Evolutionary conservation across 2,113 vertebrate species (phyloP).

Genomic region (Pelusios castaneus): DNA sequence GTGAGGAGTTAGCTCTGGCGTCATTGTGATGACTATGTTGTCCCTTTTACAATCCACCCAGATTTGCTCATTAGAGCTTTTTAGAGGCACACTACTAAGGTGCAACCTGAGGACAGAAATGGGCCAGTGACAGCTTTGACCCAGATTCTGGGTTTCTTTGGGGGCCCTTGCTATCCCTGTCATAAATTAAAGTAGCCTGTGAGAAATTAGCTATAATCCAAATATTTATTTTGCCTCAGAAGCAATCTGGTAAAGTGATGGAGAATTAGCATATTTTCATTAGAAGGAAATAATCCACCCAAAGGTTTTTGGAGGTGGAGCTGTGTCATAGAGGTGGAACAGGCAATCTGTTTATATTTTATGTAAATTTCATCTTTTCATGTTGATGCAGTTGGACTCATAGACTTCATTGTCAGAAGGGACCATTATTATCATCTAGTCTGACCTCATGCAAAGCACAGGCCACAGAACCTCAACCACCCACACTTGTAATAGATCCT

Average conservation of each 20-base stretch:
- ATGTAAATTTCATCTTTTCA: not conserved
- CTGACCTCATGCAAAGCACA: no score
- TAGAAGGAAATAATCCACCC: not conserved
- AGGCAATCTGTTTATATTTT: not conserved
- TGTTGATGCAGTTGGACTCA: not conserved
- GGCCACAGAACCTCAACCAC: no score
- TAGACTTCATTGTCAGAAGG: no score
- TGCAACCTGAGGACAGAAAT: not conserved
- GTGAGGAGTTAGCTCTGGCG: not conserved
- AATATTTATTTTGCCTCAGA: not conserved
- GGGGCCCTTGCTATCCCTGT: not conserved
- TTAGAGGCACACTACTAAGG: not conserved
- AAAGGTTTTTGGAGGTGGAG: not conserved
- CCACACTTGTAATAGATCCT: no score
- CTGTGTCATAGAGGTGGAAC: not conserved
- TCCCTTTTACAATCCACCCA: not conserved
- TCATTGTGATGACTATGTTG: not conserved
- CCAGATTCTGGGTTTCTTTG: not conserved
- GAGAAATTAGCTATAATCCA: not conserved
- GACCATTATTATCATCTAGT: no score
- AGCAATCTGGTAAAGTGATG: not conserved
- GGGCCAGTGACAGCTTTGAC: not conserved
- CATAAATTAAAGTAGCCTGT: not conserved
- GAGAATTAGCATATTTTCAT: not conserved
- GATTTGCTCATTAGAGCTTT: constrained; percentile 12